Conservation (phyloP, 1,140 invertebrate species). For the Aporrectodea caliginosa region DNA sequence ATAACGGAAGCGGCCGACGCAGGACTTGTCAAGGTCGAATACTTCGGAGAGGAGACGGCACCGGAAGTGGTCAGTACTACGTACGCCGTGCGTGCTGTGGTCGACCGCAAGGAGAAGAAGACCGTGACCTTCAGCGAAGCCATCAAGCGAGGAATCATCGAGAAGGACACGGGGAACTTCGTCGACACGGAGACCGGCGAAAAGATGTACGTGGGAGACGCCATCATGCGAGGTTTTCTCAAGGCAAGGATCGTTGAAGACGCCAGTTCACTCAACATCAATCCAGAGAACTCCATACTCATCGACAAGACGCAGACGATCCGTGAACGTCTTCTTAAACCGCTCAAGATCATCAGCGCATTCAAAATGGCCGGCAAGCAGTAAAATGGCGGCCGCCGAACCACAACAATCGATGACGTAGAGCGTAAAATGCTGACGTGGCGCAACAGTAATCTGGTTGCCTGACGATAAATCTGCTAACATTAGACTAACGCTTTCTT, state of each 20-base stretch:
- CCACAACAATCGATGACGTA: no score
- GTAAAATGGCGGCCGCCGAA: no score
- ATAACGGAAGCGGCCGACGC: constrained; percentile 50
- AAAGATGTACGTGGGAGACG: constrained; percentile 31
- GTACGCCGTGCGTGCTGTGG: constrained; percentile 50
- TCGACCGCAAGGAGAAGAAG: constrained; percentile 43
- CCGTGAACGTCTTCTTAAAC: constrained; percentile 20
- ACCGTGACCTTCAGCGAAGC: constrained; percentile 38
- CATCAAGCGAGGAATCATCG: constrained; percentile 40
- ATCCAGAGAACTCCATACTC: constrained; percentile 50
- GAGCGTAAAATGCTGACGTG: no score
- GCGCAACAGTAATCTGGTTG: no score
- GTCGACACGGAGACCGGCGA: constrained; percentile 31
- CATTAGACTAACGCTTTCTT: no score
- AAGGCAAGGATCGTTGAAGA: constrained; percentile 38
- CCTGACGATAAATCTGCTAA: no score
- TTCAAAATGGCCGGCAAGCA: constrained; percentile 13
- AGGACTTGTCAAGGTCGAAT: constrained; percentile 38
- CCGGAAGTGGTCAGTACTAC: constrained; percentile 38
- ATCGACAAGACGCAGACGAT: constrained; percentile 36
- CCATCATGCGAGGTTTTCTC: constrained; percentile 32
- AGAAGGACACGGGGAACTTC: constrained; percentile 43
- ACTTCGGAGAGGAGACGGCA: constrained; percentile 14
- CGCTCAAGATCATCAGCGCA: constrained; percentile 19
- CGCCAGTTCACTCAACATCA: constrained; percentile 45